Base-by-base conservation (phyloP, 2,113 vertebrate genomes). In the Dromaius novaehollandiae region DNA sequence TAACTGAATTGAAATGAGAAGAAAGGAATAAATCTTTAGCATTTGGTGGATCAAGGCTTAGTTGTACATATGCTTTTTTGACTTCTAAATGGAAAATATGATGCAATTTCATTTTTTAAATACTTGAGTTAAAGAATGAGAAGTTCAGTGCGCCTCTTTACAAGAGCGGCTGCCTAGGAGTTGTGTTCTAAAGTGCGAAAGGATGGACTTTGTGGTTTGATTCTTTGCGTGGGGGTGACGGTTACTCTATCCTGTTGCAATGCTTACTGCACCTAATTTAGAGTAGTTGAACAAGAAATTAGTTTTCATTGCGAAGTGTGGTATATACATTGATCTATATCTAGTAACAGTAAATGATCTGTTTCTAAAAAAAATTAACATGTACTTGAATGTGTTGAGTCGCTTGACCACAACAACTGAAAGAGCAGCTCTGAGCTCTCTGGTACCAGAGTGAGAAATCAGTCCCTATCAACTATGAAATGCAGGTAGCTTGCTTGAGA, bases 171-270 rank as follows among this genome's bases (percentile, higher is more conserved):
- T 76, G 40, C 34, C 38, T 38, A 38, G 38, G 38, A 38, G 38
- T 38, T 38, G 38, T 12, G 18, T 15, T 28, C 15, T 18, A 13
- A 30, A 46, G 38, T 0, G 2, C 9, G 13, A 51, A 32, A 10
- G 20, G 11, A 42, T 9, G 0, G 1, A 34, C 36, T 53, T 65
- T 8, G 7, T 0, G 1, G 25, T 4, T 32, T 25, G 60, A 42
- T 25, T 36, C 30, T 22, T 40, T 32, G 13, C 11, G 9, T 9
- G 15, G 25, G 10, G 34, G 64, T 60, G n/a, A 22, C 48, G n/a
- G 50, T 75, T 69, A 46, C 42, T 4, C 25, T 26, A 5, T 11
- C 46, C 58, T 42, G 73, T 44, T 15, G 10, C 21, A 9, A 3
- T 11, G 42, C 11, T 84, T 44, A 24, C 21, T 64, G 61, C 65